phyloP scores from a whole-genome alignment of 53 echinoderm and acorn worm species.

The Zoroaster sp. region DNA sequence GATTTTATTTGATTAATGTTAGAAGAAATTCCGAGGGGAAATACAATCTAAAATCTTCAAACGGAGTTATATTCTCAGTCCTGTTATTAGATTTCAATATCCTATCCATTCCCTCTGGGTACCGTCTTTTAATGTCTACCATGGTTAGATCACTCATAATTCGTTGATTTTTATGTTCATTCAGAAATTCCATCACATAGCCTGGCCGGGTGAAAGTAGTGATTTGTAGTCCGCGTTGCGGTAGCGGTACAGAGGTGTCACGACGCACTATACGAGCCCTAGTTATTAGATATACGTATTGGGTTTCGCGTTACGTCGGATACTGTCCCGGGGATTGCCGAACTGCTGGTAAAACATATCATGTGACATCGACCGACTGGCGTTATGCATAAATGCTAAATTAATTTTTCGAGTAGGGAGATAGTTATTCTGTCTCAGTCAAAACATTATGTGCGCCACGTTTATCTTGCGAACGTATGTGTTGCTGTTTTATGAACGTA shows the following conservation, averaged over 20 bases:
- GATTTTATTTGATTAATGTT: too few species aligned
- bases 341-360: slow-evolving; percentile 28
- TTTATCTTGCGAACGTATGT: neutral
- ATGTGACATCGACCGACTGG: neutral
- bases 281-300: neutral
- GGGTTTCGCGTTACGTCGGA: neutral
- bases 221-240: neutral
- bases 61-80: too few species aligned
- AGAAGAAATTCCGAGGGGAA: too few species aligned
- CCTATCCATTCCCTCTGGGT: too few species aligned
- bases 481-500: neutral
- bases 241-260: neutral
- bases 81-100: too few species aligned
- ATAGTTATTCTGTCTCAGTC: neutral
- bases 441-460: neutral
- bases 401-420: slow-evolving; percentile 3
- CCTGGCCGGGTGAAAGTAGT: neutral
- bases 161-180: neutral
- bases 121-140: too few species aligned
- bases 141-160: neutral
- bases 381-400: slow-evolving; percentile 29
- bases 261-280: neutral
- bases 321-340: neutral
- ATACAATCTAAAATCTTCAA: too few species aligned
- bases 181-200: neutral